Percentiles rank a stretch among this genome's conserved stretches.
Evolutionary conservation across 2,113 vertebrate genomes (phyloP).

Genomic region (Sterrhoptilus dennistouni): DNA sequence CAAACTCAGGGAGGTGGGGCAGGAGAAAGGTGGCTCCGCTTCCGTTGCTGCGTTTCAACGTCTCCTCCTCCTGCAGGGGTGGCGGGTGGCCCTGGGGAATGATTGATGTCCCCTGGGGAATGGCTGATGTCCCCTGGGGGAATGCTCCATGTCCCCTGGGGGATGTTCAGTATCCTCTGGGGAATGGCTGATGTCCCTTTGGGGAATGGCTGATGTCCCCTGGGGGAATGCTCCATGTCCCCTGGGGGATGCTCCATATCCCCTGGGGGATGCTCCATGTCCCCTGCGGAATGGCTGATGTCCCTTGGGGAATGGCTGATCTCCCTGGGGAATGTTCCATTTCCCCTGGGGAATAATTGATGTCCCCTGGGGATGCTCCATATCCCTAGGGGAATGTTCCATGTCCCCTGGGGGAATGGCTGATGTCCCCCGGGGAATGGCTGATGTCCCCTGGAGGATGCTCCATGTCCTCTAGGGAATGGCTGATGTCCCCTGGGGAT

Average conservation of each 20-base stretch:
- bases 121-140: not conserved
- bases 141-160: no score
- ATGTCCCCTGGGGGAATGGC: not conserved
- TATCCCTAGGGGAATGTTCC: not conserved
- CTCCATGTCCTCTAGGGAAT: not conserved
- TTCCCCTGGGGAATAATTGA: not conserved
- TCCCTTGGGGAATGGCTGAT: not conserved
- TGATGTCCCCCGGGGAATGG: no score
- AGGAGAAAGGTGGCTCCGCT: conserved; percentile 25
- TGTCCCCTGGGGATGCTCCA: not conserved
- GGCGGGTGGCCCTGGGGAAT: conserved; percentile 12
- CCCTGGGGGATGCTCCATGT: not conserved
- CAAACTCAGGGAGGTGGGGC: not conserved
- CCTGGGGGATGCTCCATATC: not conserved
- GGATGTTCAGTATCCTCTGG: not conserved
- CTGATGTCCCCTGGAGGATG: not conserved
- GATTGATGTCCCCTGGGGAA: conserved; percentile 24
- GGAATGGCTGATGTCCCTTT: not conserved
- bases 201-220: not conserved
- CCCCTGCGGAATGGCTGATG: no score
- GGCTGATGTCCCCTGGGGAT: not conserved
- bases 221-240: no score
- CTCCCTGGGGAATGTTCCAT: not conserved
- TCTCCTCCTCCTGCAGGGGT: conserved; percentile 14
- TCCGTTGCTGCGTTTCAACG: not conserved